These are phyloP conservation scores for Ascaphus truei DNA, from an alignment of 2,113 vertebrate genomes.

Conservation along the genomic window DNA sequence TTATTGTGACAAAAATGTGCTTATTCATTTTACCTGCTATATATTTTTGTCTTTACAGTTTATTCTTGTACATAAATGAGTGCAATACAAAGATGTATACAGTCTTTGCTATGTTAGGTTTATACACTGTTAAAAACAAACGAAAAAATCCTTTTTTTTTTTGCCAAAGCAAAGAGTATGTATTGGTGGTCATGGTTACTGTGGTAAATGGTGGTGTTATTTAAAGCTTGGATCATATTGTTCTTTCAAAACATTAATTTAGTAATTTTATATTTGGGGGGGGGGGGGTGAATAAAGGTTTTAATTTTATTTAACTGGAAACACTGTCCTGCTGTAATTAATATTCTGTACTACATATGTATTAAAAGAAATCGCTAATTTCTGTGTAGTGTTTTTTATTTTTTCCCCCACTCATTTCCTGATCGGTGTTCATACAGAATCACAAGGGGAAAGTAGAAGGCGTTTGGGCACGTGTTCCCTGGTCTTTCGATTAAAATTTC, in stretches of 20 bases:
- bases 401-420: too few species aligned
- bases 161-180: slow-evolving; percentile 89
- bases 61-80: slow-evolving; percentile 84
- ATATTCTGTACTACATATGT: slow-evolving; percentile 80
- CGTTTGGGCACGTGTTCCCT: too few species aligned
- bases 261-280: slow-evolving; percentile 88
- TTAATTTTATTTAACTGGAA: slow-evolving; percentile 95
- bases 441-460: too few species aligned
- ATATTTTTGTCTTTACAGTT: slow-evolving; percentile 66
- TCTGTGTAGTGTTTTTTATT: slow-evolving; percentile 49
- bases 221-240: slow-evolving; percentile 86
- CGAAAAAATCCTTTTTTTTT: slow-evolving; percentile 38
- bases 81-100: slow-evolving; percentile 93
- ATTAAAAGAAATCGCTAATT: slow-evolving; percentile 84
- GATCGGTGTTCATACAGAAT: too few species aligned
- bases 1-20: slow-evolving; percentile 61
- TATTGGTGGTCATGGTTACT: slow-evolving; percentile 69
- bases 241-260: slow-evolving; percentile 80
- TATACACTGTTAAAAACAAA: slow-evolving; percentile 83
- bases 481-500: too few species aligned
- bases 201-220: slow-evolving; percentile 72
- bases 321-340: slow-evolving; percentile 92
- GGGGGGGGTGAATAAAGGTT: slow-evolving; percentile 62
- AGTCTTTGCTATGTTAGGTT: slow-evolving; percentile 83
- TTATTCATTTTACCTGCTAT: slow-evolving; percentile 55